Conservation (phyloP, 2,888 invertebrate genomes). For the Gordius sp. region DNA sequence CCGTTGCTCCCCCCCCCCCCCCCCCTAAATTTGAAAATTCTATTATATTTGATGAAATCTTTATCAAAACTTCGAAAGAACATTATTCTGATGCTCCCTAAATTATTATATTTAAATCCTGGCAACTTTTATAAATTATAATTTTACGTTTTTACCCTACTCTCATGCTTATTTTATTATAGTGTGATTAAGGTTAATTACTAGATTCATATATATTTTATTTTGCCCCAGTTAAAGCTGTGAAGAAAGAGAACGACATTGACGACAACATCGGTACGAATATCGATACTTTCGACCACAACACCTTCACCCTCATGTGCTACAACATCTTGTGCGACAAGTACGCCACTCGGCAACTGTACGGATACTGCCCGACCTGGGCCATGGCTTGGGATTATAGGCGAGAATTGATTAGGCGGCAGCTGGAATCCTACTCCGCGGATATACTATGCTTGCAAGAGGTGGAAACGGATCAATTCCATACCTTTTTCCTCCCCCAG, state of each 20-base stretch:
- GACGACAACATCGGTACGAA: background rate
- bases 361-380: slow-evolving; percentile 97
- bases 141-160: too few species aligned
- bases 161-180: too few species aligned
- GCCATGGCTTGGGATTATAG: slow-evolving; percentile 93
- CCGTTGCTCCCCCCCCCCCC: too few species aligned
- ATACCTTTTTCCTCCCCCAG: slow-evolving; percentile 74
- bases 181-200: background rate
- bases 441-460: slow-evolving; percentile 40
- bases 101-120: too few species aligned
- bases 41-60: too few species aligned
- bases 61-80: too few species aligned
- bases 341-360: slow-evolving; percentile 85
- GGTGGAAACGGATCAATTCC: slow-evolving; percentile 95
- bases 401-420: slow-evolving; percentile 53
- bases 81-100: too few species aligned
- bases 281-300: too few species aligned
- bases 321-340: slow-evolving; percentile 98
- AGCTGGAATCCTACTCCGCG: background rate
- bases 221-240: background rate
- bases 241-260: background rate
- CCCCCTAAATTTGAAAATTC: too few species aligned
- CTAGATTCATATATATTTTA: background rate
- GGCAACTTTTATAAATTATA: too few species aligned
- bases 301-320: slow-evolving; percentile 92